Percentiles rank a stretch among this genome's conserved stretches.
These are phyloP conservation scores for Sarcophaga variegata DNA, from an alignment of 2,888 invertebrate genomes.

Conservation along the genomic window DNA sequence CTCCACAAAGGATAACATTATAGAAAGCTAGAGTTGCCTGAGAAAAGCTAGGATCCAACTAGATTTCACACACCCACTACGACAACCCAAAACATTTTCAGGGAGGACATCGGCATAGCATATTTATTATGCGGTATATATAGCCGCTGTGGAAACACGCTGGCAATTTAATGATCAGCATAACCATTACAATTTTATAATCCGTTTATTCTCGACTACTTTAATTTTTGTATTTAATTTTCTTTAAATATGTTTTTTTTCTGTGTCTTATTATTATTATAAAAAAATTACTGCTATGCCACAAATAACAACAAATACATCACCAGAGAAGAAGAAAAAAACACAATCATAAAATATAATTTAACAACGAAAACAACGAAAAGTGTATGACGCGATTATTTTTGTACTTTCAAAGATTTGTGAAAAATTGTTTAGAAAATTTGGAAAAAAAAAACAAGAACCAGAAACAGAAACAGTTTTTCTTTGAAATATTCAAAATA, in stretches of 20 bases:
- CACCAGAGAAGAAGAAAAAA: neutral
- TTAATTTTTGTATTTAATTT: slow-evolving; percentile 14
- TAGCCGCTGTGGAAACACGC: too few species aligned
- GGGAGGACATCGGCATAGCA: too few species aligned
- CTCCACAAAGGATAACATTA: too few species aligned
- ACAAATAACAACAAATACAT: slow-evolving; percentile 26
- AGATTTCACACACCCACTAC: too few species aligned
- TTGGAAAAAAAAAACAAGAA: slow-evolving; percentile 10
- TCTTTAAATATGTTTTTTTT: neutral
- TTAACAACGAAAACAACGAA: slow-evolving; percentile 25
- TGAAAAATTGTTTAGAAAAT: slow-evolving; percentile 57
- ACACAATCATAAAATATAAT: slow-evolving; percentile 13
- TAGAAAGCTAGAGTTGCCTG: too few species aligned
- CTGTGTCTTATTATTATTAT: neutral
- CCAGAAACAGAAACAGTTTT: slow-evolving; percentile 20
- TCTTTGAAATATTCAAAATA: slow-evolving; percentile 47
- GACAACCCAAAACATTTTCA: too few species aligned
- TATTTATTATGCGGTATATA: too few species aligned
- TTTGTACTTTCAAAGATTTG: slow-evolving; percentile 54
- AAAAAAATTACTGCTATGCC: slow-evolving; percentile 11
- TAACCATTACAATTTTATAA: slow-evolving; percentile 65
- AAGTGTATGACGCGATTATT: slow-evolving; percentile 65
- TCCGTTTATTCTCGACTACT: slow-evolving; percentile 66
- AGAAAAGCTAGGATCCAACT: too few species aligned
- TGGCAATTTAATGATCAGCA: slow-evolving; percentile 26